Percentiles rank a stretch among this genome's conserved stretches.
Evolutionary conservation across 2,797 vertebrate genomes (phyloP).

Genomic region (Acropternis orthonyx): DNA sequence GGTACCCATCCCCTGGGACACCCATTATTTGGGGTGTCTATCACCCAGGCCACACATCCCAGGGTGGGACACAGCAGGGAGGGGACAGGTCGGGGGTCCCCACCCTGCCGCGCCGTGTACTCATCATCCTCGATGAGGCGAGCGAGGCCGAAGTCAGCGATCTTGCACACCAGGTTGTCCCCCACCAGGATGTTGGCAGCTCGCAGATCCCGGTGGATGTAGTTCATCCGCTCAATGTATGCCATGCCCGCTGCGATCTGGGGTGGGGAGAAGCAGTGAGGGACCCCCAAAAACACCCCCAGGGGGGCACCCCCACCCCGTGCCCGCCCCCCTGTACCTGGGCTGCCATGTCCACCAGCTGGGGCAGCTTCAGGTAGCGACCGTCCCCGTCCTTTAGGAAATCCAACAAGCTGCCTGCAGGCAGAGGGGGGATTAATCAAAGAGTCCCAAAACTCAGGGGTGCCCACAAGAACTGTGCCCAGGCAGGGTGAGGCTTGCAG

Average conservation of each 20-base stretch:
- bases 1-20: not conserved
- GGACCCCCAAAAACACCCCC: rapidly evolving
- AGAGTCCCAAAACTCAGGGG: not conserved
- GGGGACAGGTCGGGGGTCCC: not conserved
- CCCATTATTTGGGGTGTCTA: too few relatives aligned
- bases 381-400: conserved; percentile 91
- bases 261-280: not conserved
- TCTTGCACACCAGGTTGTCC: conserved; percentile 93
- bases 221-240: conserved; percentile 97
- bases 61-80: rapidly evolving
- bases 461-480: not conserved
- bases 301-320: rapidly evolving
- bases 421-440: not conserved
- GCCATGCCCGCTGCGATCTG: conserved; percentile 95
- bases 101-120: conserved; percentile 95
- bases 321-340: conserved; percentile 77
- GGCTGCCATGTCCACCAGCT: conserved; percentile 95
- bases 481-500: not conserved
- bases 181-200: conserved; percentile 97
- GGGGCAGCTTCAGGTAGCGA: conserved; percentile 86
- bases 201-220: conserved; percentile 94
- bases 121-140: conserved; percentile 95
- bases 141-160: conserved; percentile 95
- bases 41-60: rapidly evolving
- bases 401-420: conserved; percentile 91